A percentile compares a stretch with the other conserved stretches of the same genome.
These are phyloP conservation scores for Artemisiospiza belli DNA, from an alignment of 2,113 vertebrate species.

Conservation along the genomic window DNA sequence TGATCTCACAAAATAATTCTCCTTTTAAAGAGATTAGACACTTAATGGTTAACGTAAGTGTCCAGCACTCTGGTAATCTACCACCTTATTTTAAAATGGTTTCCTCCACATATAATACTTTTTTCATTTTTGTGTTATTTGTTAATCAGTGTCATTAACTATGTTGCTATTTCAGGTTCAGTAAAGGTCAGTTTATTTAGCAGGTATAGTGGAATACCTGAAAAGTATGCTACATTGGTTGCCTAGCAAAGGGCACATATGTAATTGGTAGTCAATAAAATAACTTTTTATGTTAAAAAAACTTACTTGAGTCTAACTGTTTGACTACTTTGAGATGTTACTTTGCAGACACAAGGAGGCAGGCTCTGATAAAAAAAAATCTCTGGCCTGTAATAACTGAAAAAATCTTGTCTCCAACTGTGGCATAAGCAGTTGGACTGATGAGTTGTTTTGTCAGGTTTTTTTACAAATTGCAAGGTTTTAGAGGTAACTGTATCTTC, in stretches of 20 bases:
- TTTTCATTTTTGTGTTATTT: not conserved
- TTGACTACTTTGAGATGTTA: not conserved
- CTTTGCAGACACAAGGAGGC: conserved; percentile 52
- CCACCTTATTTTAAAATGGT: not conserved
- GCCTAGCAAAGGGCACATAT: not conserved
- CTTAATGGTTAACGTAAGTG: not conserved
- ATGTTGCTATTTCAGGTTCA: not conserved
- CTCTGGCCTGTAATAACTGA: not conserved
- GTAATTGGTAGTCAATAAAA: not conserved
- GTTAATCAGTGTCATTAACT: not conserved
- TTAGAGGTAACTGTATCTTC: not conserved
- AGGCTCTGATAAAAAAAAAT: conserved; percentile 30
- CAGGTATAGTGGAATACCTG: not conserved
- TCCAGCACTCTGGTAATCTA: accelerated
- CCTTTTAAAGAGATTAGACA: not conserved
- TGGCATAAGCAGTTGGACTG: not conserved
- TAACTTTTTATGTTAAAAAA: not conserved
- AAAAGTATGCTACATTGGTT: not conserved
- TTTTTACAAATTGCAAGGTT: not conserved
- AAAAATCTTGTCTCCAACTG: not conserved
- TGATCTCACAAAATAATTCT: not conserved
- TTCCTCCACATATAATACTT: not conserved
- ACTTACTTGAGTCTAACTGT: not conserved
- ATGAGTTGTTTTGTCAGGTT: not conserved
- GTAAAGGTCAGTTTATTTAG: not conserved